Base-by-base conservation (phyloP, 2,113 vertebrate species). In the Fregata magnificens region DNA sequence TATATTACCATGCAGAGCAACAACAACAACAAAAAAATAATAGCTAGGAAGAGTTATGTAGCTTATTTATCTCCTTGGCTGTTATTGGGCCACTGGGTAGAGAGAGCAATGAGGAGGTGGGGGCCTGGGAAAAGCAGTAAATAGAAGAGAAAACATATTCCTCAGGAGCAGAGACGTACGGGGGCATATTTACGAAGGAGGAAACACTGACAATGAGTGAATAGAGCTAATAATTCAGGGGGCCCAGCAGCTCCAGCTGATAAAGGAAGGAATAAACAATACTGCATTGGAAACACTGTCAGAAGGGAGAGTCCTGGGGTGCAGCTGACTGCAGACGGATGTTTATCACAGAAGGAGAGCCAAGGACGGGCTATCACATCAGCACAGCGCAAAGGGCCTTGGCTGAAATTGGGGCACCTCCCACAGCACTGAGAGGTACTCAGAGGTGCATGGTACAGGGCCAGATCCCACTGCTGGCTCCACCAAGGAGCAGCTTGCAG, bases 61-160 rank as follows among this genome's bases (percentile, higher is more conserved):
- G 97, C 97, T 98, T 98, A 98, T 98, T 98, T 98, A 98, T 98
- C 98, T 98, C 95, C 91, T 96, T 96, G 96, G 97, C 95, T 77
- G 65, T 98, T 98, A 97, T 59, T 97, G 95, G 98, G 87, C 97
- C 95, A 53, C 70, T 62, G 97, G 95, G 97, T 95, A 67, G 92
- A 67, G 45, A 91, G 81, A 96, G 86, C 21, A 4, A 94, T 66
- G 93, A 94, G 94, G 78, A 95, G 93, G 83, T 78, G 47, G 90
- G 67, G 79, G 88, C 44, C 83, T 59, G 69, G 45, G 82, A 96
- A 90, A 97, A 90, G 96, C 97, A 94, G 91, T 98, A 98, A 98
- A 98, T 97, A 98, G 97, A 96, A 88, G 83, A 96, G 94, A 89
- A 97, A 86, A 93, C 56, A 58, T 94, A 96, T 98, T 97, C 92